Evolutionary conservation across 2,113 vertebrate species (phyloP).

Genomic region (Platycercus adscitus): DNA sequence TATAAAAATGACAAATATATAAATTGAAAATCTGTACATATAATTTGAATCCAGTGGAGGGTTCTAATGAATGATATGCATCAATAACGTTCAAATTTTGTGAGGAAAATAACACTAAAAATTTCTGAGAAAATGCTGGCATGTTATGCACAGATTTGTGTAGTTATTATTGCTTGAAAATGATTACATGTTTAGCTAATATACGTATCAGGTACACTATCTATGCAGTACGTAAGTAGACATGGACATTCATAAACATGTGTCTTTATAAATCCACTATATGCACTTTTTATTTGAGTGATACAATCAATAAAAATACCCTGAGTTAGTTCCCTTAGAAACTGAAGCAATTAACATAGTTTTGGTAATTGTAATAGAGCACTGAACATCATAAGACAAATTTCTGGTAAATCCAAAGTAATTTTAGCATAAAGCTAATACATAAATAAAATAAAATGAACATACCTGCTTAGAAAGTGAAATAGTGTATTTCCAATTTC

Average conservation of each 20-base stretch:
- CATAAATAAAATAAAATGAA: not conserved
- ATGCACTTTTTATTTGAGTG: not conserved
- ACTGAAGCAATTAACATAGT: not conserved
- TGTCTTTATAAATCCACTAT: not conserved
- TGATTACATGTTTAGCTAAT: not conserved
- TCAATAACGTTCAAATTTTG: not conserved
- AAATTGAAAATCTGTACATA: not conserved
- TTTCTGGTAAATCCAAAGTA: not conserved
- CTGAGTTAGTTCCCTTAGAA: not conserved
- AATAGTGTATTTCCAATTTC: not conserved
- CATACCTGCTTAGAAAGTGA: not conserved
- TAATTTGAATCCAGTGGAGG: not conserved
- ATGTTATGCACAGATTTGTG: not conserved
- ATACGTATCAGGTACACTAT: not conserved
- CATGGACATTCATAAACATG: not conserved
- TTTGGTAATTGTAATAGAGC: not conserved
- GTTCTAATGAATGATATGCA: not conserved
- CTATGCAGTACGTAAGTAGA: not conserved
- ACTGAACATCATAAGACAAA: not conserved
- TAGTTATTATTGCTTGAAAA: not conserved
- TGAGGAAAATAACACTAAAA: not conserved
- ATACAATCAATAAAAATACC: not conserved
- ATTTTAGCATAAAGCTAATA: not conserved
- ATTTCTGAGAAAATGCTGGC: not conserved
- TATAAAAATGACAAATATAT: conserved; percentile 11